Conservation (phyloP, 2,113 vertebrate species). For the Perca schrenkii region DNA sequence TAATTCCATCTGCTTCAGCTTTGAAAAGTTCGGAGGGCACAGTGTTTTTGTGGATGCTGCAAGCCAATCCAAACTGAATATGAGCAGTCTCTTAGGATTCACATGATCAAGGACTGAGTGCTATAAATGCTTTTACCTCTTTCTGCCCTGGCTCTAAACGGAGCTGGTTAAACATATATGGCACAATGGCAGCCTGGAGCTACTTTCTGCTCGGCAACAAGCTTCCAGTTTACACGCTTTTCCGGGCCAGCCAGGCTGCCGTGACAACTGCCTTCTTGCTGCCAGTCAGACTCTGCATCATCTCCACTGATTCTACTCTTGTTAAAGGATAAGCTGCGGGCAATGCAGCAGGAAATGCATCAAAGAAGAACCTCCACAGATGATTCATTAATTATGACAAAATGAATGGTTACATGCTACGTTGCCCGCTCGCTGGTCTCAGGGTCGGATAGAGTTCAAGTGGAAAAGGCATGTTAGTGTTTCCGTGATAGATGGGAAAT, state of each 20-base stretch:
- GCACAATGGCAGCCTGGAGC: slow-evolving; percentile 58
- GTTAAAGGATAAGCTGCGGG: slow-evolving; percentile 55
- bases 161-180: slow-evolving; percentile 62
- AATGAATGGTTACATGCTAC: slow-evolving; percentile 58
- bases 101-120: slow-evolving; percentile 24
- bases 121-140: slow-evolving; percentile 37
- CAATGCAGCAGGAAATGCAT: slow-evolving; percentile 44
- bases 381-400: slow-evolving; percentile 69
- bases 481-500: slow-evolving; percentile 62
- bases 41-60: slow-evolving; percentile 2
- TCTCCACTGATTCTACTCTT: slow-evolving; percentile 38
- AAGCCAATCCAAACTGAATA: slow-evolving; percentile 26
- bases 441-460: slow-evolving; percentile 66
- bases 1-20: slow-evolving; percentile 25
- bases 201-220: slow-evolving; percentile 68
- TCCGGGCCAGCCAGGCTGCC: slow-evolving; percentile 56
- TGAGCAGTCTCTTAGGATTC: slow-evolving; percentile 36
- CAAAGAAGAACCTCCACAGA: slow-evolving; percentile 35
- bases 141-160: slow-evolving; percentile 42
- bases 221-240: slow-evolving; percentile 51
- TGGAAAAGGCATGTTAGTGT: slow-evolving; percentile 40
- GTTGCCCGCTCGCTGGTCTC: slow-evolving; percentile 24
- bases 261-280: slow-evolving; percentile 67
- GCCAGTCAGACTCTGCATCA: slow-evolving; percentile 69
- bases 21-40: slow-evolving; percentile 13